Base-by-base conservation (phyloP, 2,113 vertebrate genomes). In the Anthoscopus minutus region DNA sequence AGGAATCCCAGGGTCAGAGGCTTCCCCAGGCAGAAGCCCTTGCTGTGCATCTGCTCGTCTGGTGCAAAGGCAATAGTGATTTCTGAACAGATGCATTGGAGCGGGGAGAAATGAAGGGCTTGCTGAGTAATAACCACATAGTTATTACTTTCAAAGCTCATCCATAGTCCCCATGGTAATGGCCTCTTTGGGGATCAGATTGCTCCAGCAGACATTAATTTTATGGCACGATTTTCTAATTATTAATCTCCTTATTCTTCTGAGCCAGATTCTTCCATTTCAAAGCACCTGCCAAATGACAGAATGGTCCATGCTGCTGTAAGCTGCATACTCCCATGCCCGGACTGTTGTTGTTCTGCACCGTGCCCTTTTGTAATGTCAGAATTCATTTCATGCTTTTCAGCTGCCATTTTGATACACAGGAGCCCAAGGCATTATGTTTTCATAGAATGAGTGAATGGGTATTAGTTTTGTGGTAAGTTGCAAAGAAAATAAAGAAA, bases 201-300 rank as follows among this genome's bases (percentile, higher is more conserved):
- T 95, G 86, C 77, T 95, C 77, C 79, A 94, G 60, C 87, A 96
- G 95, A 92, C 42, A 0, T 94, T 94, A 89, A 94, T 97, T 94
- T 96, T 96, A 95, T 78, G 89, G 81, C 94, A 81, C 2, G 7
- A 94, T 97, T 97, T 97, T 82, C 94, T 96, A 94, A 91, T 95
- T 95, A 93, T 96, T 88, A 95, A 93, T 66, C 76, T 94, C 81
- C 79, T 94, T 64, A 73, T 86, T 90, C 86, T 95, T 91, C 89
- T 77, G 66, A 96, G 94, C 72, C 76, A 84, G 72, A 86, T 80
- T 77, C 93, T 91, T 94, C 74, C 51, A 66, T 97, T 95, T 57
- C 64, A 91, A 88, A 62, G 81, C 85, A 91, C 86, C 90, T 78
- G 89, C 79, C 94, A 95, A 95, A 81, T n/a, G 66, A 81, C 92